These are phyloP conservation scores for Apocheima hispidaria DNA, from an alignment of 2,888 invertebrate genomes.

Conservation along the genomic window DNA sequence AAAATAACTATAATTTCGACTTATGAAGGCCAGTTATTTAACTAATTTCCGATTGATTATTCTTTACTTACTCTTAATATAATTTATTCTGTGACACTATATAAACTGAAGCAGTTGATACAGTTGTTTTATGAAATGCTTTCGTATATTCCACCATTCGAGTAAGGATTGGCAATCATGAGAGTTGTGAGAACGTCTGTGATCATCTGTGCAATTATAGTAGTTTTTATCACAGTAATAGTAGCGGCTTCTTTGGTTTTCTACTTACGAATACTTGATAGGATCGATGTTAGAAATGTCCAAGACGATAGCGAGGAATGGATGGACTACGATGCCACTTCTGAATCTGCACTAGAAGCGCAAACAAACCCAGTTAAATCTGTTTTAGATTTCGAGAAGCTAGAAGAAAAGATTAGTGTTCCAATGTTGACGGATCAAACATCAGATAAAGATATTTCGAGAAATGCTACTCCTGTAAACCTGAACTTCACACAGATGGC, in stretches of 20 bases:
- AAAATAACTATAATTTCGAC: no score
- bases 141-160: neutral
- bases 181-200: slow-evolving; percentile 18
- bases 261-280: slow-evolving; percentile 5
- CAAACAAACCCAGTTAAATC: neutral
- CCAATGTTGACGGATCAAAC: slow-evolving; percentile 4
- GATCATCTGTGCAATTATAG: neutral
- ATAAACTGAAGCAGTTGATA: neutral
- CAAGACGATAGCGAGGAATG: neutral
- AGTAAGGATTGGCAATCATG: slow-evolving; percentile 14
- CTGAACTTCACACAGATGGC: slow-evolving; percentile 25
- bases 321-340: neutral
- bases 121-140: slow-evolving; percentile 13
- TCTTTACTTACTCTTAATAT: no score
- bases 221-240: slow-evolving; percentile 1
- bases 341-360: neutral
- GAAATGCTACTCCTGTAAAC: neutral
- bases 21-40: no score
- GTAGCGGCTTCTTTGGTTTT: neutral
- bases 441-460: neutral
- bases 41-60: no score
- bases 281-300: neutral
- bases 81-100: no score
- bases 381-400: neutral
- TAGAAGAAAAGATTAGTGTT: neutral